phyloP scores from a whole-genome alignment of 30 jellyfish, hydroid and myxozoan genomes.

The Catostylus mosaicus region DNA sequence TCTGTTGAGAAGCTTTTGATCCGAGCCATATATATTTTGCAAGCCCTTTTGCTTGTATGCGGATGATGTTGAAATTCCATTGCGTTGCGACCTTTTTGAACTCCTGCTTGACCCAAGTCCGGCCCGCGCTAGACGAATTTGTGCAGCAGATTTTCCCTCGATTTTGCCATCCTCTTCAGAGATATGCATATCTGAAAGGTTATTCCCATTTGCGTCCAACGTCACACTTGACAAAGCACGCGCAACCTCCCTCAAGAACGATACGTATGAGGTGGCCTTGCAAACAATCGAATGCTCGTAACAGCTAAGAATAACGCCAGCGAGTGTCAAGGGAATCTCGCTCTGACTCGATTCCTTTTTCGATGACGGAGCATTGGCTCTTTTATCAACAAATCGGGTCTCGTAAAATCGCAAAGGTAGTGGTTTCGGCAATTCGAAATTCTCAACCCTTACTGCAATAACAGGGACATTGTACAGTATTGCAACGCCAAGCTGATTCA shows the following conservation, averaged over 20 bases:
- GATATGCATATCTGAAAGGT: conserved; percentile 29
- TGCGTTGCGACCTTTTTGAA: neutral
- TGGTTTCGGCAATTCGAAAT: conserved; percentile 65
- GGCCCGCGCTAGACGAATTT: neutral
- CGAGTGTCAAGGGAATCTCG: conserved; percentile 46
- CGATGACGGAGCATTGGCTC: neutral
- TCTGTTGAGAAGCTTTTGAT: conserved; percentile 19
- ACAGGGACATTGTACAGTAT: conserved; percentile 85
- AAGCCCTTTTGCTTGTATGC: conserved; percentile 22
- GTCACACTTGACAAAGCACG: conserved; percentile 21
- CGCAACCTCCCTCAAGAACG: conserved; percentile 23
- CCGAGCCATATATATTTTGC: conserved; percentile 34
- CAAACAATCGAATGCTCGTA: conserved; percentile 34
- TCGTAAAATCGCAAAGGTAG: conserved; percentile 67
- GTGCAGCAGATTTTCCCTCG: neutral
- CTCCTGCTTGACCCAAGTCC: conserved; percentile 9
- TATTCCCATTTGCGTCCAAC: neutral
- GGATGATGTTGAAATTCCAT: neutral
- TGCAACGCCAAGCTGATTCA: conserved; percentile 92
- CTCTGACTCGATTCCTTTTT: neutral
- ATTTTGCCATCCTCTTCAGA: conserved; percentile 52
- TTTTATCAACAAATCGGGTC: conserved; percentile 78
- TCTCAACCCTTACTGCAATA: conserved; percentile 70
- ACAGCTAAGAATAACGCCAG: conserved; percentile 31
- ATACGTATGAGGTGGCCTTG: conserved; percentile 9